Conservation (phyloP, 2,113 vertebrate species). For the Epinephelus cyanopodus region DNA sequence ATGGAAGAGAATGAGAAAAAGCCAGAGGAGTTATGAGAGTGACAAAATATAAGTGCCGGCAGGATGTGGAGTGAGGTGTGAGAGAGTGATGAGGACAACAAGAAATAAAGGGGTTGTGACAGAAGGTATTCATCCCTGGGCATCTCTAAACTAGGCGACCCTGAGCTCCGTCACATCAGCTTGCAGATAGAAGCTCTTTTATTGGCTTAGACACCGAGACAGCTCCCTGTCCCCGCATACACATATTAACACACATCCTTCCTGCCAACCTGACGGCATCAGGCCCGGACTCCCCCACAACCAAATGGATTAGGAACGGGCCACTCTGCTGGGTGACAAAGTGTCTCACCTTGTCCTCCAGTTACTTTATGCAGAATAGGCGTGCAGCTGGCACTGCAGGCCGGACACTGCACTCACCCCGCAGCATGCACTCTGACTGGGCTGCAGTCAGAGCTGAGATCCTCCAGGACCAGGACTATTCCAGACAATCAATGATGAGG, state of each 20-base stretch:
- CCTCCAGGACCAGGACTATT: too few species aligned
- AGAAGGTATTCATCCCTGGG: slow-evolving; percentile 45
- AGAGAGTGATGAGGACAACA: slow-evolving; percentile 31
- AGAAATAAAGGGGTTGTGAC: slow-evolving; percentile 20
- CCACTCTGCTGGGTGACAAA: too few species aligned
- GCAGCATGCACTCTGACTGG: too few species aligned
- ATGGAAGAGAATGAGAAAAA: neutral
- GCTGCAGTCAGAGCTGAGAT: too few species aligned
- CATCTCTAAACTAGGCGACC: slow-evolving; percentile 50
- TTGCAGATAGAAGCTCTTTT: slow-evolving; percentile 9
- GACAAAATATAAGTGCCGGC: neutral
- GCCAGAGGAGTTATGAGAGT: neutral
- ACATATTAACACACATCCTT: slow-evolving; percentile 18
- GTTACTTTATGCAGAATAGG: too few species aligned
- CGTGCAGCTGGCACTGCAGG: too few species aligned
- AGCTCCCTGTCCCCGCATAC: slow-evolving; percentile 5
- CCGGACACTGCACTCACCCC: too few species aligned
- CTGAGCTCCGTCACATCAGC: slow-evolving; percentile 47
- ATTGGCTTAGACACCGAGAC: slow-evolving; percentile 42
- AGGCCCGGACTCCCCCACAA: too few species aligned
- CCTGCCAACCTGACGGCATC: neutral
- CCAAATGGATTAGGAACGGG: too few species aligned
- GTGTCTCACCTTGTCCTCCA: too few species aligned
- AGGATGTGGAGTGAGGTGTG: slow-evolving; percentile 15
- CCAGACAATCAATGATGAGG: too few species aligned